Evolutionary conservation across 2,797 vertebrate species (phyloP).

Genomic region (Macropus fuliginosus): DNA sequence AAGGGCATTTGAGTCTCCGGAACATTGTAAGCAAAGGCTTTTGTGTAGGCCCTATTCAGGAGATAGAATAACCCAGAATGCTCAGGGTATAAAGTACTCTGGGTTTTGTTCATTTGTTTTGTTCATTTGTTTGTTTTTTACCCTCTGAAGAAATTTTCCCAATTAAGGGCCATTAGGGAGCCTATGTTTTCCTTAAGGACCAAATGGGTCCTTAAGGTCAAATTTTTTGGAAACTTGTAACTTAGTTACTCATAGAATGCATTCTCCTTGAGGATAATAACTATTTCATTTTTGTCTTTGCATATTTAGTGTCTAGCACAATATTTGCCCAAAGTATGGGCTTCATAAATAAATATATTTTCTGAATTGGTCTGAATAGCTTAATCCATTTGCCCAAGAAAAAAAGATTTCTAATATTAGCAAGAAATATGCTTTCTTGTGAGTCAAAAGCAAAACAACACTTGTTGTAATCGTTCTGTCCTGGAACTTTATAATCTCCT

Average conservation of each 20-base stretch:
- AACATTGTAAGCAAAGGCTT: neutral
- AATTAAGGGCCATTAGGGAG: neutral
- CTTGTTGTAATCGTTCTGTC: neutral
- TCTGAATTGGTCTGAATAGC: neutral
- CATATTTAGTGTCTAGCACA: neutral
- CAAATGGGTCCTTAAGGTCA: no score
- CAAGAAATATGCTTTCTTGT: neutral
- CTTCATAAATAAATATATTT: neutral
- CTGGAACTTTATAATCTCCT: neutral
- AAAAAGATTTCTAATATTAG: neutral
- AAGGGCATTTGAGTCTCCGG: neutral
- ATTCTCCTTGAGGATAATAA: neutral
- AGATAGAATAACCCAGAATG: neutral
- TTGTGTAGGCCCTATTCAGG: neutral
- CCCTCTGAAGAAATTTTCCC: neutral
- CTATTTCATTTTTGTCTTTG: neutral
- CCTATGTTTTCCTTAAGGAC: neutral
- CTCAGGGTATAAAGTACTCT: neutral
- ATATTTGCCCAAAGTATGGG: neutral
- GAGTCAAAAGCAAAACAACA: neutral
- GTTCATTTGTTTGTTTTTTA: neutral
- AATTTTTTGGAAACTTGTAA: neutral
- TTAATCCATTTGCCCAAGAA: neutral
- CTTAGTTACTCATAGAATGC: neutral
- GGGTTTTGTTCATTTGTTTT: neutral